A percentile compares a stretch with the other conserved stretches of the same genome.
Conservation (phyloP, 2,797 vertebrate genomes). For the Aplochiton taeniatus region DNA sequence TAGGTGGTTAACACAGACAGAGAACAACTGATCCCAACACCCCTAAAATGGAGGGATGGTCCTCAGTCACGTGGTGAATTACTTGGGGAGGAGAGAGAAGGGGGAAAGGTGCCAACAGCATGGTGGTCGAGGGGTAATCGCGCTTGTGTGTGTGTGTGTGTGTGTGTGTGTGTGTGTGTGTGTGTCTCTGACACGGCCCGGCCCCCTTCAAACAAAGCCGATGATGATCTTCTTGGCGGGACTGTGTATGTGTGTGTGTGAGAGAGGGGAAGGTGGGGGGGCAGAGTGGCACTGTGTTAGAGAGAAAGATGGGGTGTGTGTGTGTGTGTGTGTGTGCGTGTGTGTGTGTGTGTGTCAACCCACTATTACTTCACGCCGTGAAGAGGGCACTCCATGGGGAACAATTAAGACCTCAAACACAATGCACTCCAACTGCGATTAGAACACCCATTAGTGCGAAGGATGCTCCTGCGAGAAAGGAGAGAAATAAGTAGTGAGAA, state of each 20-base stretch:
- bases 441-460: conserved; percentile 59
- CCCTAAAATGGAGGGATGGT: conserved; percentile 1
- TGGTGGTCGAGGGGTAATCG: neutral
- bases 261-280: too few species aligned
- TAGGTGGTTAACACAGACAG: neutral
- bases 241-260: neutral
- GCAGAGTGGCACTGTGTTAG: too few species aligned
- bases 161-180: neutral
- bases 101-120: neutral
- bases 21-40: neutral
- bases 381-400: conserved; percentile 55
- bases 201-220: neutral
- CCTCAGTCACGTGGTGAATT: neutral
- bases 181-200: neutral
- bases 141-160: neutral
- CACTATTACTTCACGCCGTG: conserved; percentile 39
- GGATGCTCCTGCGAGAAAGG: neutral
- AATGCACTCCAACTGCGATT: conserved; percentile 67
- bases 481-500: neutral
- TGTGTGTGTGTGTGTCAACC: conserved; percentile 16
- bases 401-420: conserved; percentile 64
- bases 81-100: neutral
- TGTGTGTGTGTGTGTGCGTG: conserved; percentile 16
- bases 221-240: conserved; percentile 7
- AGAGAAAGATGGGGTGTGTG: neutral